These are phyloP conservation scores for Pinna nobilis DNA, from an alignment of 1,140 invertebrate species.

Conservation along the genomic window DNA sequence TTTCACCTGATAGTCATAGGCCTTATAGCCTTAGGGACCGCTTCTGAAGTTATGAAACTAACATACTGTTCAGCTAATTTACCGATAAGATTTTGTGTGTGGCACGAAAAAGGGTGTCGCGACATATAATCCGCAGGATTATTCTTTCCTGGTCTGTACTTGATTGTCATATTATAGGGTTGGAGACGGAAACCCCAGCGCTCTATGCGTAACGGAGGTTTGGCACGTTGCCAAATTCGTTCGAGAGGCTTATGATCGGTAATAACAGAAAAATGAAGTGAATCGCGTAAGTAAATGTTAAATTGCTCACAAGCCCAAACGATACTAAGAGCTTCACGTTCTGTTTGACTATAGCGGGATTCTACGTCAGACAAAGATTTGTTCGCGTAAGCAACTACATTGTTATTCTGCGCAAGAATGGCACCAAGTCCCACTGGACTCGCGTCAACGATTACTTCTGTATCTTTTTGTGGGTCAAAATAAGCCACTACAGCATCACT, in stretches of 20 bases:
- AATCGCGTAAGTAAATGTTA: conserved; percentile 70
- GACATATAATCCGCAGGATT: conserved; percentile 44
- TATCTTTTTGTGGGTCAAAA: conserved; percentile 41
- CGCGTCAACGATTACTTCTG: conserved; percentile 35
- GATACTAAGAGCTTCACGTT: conserved; percentile 73
- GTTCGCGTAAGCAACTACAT: conserved; percentile 53
- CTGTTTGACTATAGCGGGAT: conserved; percentile 70
- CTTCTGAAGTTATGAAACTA: conserved; percentile 19
- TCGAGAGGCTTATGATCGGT: conserved; percentile 72
- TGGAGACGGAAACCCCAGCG: conserved; percentile 31
- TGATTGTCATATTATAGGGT: conserved; percentile 37
- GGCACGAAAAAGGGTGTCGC: conserved; percentile 11
- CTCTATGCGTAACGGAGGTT: conserved; percentile 41
- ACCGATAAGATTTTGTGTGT: background rate
- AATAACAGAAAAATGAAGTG: conserved; percentile 59
- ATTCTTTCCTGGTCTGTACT: conserved; percentile 26
- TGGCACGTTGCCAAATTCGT: conserved; percentile 46
- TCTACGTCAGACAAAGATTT: conserved; percentile 42
- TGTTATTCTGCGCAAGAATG: conserved; percentile 42
- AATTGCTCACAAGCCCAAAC: conserved; percentile 74
- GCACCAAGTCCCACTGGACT: conserved; percentile 47
- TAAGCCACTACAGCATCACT: conserved; percentile 37
- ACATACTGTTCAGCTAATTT: conserved; percentile 35
- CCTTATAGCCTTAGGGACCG: conserved; percentile 32
- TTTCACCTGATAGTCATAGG: conserved; percentile 42